Conservation (phyloP, 1,140 invertebrate genomes). For the Brachionus asplanchnoidis region DNA sequence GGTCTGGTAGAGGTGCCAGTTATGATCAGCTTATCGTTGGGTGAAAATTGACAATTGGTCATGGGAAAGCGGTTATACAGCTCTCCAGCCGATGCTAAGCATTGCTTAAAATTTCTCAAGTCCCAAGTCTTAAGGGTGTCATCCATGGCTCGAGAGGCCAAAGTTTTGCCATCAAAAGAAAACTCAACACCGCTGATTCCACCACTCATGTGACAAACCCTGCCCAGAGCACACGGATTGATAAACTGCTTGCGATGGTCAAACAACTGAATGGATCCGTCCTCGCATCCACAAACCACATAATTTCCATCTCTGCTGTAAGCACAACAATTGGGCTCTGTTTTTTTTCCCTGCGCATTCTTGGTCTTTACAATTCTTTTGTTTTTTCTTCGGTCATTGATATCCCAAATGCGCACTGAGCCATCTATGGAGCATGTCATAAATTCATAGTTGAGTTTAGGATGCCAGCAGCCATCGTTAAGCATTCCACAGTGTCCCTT, state of each 20-base stretch:
- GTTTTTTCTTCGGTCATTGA: conserved; percentile 63
- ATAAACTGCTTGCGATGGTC: conserved; percentile 72
- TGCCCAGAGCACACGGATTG: conserved; percentile 54
- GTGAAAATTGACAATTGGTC: conserved; percentile 88
- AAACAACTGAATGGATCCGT: conserved; percentile 97
- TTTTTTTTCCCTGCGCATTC: conserved; percentile 78
- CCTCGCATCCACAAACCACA: conserved; percentile 81
- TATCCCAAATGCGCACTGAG: conserved; percentile 48
- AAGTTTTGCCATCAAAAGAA: conserved; percentile 74
- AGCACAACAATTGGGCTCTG: conserved; percentile 69
- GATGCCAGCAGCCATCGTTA: conserved; percentile 88
- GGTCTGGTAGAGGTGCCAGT: conserved; percentile 64
- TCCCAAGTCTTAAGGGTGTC: conserved; percentile 94
- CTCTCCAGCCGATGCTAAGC: conserved; percentile 65
- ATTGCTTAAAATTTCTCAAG: conserved; percentile 73
- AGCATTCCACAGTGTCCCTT: conserved; percentile 90
- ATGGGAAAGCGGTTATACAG: conserved; percentile 76
- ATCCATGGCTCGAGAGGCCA: conserved; percentile 78
- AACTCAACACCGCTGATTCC: conserved; percentile 78
- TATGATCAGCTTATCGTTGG: conserved; percentile 79
- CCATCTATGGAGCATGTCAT: conserved; percentile 85
- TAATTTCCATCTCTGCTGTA: conserved; percentile 76
- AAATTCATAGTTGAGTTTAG: conserved; percentile 82
- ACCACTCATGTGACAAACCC: conserved; percentile 72
- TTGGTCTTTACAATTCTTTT: conserved; percentile 82